These are phyloP conservation scores for Phymanthus crucifer DNA, from an alignment of 92 coral and sea anemone species.

Conservation along the genomic window DNA sequence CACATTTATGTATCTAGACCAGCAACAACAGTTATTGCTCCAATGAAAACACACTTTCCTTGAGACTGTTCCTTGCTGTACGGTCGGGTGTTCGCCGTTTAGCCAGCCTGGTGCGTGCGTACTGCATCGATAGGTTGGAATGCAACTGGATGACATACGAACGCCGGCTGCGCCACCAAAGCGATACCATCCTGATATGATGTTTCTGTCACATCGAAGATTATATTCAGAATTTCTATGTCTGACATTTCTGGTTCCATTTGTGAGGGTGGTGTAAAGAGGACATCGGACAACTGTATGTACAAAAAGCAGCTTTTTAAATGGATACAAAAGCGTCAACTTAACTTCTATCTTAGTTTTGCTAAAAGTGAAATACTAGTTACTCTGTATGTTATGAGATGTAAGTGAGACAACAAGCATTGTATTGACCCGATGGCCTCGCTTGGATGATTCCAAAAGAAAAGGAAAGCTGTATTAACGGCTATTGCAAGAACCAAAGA, in stretches of 20 bases:
- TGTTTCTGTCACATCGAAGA: neutral
- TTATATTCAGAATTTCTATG: neutral
- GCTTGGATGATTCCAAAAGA: no score
- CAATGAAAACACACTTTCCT: slow-evolving; percentile 21
- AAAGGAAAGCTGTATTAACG: no score
- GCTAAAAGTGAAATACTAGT: no score
- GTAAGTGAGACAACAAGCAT: no score
- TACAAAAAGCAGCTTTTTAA: no score
- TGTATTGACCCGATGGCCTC: no score
- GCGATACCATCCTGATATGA: neutral
- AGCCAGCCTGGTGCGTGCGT: slow-evolving; percentile 31
- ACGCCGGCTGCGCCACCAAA: slow-evolving; percentile 14
- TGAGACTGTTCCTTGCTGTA: neutral
- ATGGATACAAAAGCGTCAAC: no score
- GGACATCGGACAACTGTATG: neutral
- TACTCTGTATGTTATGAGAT: no score
- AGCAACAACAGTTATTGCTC: slow-evolving; percentile 2
- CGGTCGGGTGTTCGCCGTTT: slow-evolving; percentile 5
- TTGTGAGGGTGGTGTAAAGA: slow-evolving; percentile 11
- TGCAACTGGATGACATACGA: slow-evolving; percentile 15
- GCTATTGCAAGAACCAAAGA: no score
- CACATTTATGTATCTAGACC: neutral
- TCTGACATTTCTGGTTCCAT: slow-evolving; percentile 1
- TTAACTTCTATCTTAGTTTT: no score
- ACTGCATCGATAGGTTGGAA: slow-evolving; percentile 9